Evolutionary conservation across 2,113 vertebrate genomes (phyloP).

Genomic region (Chaetorhynchus papuensis): DNA sequence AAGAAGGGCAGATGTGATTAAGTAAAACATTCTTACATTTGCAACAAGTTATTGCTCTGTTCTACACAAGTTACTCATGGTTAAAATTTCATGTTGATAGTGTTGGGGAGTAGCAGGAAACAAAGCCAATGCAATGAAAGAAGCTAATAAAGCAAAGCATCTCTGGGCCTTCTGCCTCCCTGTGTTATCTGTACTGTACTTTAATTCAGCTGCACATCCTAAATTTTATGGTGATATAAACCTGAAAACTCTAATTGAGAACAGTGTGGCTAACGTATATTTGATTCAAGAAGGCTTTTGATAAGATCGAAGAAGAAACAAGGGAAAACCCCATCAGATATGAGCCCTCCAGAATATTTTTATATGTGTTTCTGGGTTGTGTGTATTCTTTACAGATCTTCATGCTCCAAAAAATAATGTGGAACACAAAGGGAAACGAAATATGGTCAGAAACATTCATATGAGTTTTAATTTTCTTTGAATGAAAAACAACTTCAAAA

Average conservation of each 20-base stretch:
- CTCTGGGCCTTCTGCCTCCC: not conserved
- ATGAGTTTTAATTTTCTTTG: not conserved
- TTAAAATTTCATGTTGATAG: slow-evolving; percentile 6
- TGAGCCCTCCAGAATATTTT: not conserved
- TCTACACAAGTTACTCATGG: not conserved
- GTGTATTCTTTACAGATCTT: not conserved
- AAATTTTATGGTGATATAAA: not conserved
- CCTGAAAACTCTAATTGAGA: not conserved
- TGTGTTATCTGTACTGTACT: not conserved
- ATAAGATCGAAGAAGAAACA: not conserved
- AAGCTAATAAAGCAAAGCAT: not conserved
- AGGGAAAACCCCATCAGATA: accelerated
- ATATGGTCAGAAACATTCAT: not conserved
- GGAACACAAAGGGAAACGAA: not conserved
- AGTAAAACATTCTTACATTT: not conserved
- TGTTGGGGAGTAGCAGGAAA: not conserved
- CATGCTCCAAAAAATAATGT: not conserved
- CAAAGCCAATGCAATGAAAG: not conserved
- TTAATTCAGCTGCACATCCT: not conserved
- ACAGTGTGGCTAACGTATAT: not conserved
- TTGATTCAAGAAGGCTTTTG: not conserved
- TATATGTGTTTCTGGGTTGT: not conserved
- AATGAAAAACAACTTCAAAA: not conserved
- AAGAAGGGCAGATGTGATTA: not conserved
- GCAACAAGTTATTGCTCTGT: not conserved